These are phyloP conservation scores for Stenoptilia bipunctidactyla DNA, from an alignment of 2,888 invertebrate genomes.

Conservation along the genomic window DNA sequence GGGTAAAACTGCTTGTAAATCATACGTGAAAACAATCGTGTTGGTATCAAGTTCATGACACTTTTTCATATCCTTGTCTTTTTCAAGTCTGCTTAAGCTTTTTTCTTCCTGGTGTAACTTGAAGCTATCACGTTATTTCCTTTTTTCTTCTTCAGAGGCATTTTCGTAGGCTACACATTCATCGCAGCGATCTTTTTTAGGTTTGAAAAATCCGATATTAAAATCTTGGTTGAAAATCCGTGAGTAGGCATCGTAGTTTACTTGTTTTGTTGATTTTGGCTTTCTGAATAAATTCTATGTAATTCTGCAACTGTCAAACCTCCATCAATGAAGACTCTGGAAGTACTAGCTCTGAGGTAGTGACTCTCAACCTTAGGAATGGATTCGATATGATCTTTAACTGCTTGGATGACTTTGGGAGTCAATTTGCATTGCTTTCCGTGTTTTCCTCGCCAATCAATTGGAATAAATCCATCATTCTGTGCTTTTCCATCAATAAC, in stretches of 20 bases:
- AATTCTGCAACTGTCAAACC: slow-evolving; percentile 19
- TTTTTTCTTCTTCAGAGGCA: slow-evolving; percentile 16
- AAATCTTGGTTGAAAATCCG: slow-evolving; percentile 23
- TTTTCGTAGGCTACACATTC: slow-evolving; percentile 15
- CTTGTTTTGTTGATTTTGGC: slow-evolving; percentile 18
- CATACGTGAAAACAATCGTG: slow-evolving; percentile 19
- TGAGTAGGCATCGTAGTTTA: slow-evolving; percentile 21
- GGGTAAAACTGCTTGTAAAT: slow-evolving; percentile 27
- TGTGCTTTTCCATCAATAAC: slow-evolving; percentile 5
- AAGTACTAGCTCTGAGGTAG: slow-evolving; percentile 21
- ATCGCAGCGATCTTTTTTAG: slow-evolving; percentile 26
- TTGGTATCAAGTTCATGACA: slow-evolving; percentile 2
- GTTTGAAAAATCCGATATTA: slow-evolving; percentile 23
- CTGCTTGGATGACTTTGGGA: slow-evolving; percentile 18
- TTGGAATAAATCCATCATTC: neutral
- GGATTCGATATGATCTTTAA: slow-evolving; percentile 22
- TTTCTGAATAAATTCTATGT: slow-evolving; percentile 20
- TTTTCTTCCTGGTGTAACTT: slow-evolving; percentile 16
- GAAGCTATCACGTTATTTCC: slow-evolving; percentile 17
- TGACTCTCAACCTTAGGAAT: slow-evolving; percentile 23
- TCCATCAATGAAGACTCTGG: slow-evolving; percentile 22
- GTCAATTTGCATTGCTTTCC: slow-evolving; percentile 18
- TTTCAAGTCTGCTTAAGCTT: slow-evolving; percentile 16
- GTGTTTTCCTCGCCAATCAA: slow-evolving; percentile 19
- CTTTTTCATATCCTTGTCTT: slow-evolving; percentile 16